Conservation (phyloP, 2,113 vertebrate genomes). For the Notiomystis cincta region DNA sequence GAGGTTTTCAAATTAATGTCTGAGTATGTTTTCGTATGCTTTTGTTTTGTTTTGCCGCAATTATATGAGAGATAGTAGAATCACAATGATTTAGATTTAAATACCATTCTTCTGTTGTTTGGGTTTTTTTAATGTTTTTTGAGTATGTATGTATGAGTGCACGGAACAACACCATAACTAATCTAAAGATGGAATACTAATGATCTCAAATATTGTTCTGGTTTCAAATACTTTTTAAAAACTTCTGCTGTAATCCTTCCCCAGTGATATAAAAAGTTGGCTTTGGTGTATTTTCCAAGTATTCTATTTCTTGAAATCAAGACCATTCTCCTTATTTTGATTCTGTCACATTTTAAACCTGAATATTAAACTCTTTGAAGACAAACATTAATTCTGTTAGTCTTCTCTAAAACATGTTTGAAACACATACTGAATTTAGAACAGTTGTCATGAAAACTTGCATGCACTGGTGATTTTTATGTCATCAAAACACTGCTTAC, state of each 20-base stretch:
- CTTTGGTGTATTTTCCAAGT: not conserved
- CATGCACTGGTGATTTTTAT: not conserved
- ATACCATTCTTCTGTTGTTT: not conserved
- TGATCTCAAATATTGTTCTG: not conserved
- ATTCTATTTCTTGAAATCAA: not conserved
- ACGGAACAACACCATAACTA: not conserved
- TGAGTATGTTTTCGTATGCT: not conserved
- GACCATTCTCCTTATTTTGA: not conserved
- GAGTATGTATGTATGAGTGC: not conserved
- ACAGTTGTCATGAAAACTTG: not conserved
- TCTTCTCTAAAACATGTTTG: conserved; percentile 15
- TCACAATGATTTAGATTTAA: not conserved
- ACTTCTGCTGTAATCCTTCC: not conserved
- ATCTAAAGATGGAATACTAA: not conserved
- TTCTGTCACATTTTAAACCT: not conserved
- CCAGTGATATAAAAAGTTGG: not conserved
- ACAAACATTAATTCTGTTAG: conserved; percentile 7
- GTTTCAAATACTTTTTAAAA: not conserved
- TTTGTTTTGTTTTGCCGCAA: not conserved
- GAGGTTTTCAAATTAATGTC: not conserved
- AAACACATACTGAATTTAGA: not conserved
- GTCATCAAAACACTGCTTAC: not conserved
- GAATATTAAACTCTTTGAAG: not conserved
- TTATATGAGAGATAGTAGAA: not conserved
- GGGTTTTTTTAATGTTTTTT: not conserved